These are phyloP conservation scores for Dolomedes plantarius DNA, from an alignment of 2,888 invertebrate species.

Conservation along the genomic window DNA sequence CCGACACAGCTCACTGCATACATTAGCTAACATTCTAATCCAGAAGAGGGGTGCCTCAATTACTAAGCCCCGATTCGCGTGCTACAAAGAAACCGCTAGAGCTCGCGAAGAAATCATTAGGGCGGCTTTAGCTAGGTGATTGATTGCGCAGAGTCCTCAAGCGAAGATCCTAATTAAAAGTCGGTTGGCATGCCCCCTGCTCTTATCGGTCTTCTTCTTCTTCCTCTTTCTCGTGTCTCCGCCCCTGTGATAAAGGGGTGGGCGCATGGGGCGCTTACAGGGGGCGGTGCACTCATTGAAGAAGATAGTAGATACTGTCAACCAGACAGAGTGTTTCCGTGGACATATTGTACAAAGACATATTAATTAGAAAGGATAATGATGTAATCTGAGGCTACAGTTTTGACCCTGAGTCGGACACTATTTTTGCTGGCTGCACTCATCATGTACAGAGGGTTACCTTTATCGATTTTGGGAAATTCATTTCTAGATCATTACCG, in stretches of 20 bases:
- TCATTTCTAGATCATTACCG: too few species aligned
- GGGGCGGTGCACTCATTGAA: slow-evolving; percentile 8
- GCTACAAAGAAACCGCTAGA: slow-evolving; percentile 10
- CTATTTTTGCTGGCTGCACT: too few species aligned
- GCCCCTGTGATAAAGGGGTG: slow-evolving; percentile 38
- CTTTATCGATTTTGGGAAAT: too few species aligned
- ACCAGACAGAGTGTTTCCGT: background rate
- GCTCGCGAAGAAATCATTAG: slow-evolving; percentile 54
- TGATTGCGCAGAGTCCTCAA: slow-evolving; percentile 49
- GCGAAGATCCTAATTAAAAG: slow-evolving; percentile 71
- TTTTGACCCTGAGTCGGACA: too few species aligned
- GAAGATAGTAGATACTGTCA: background rate
- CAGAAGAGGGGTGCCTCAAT: background rate
- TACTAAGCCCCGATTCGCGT: slow-evolving; percentile 13
- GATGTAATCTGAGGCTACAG: too few species aligned
- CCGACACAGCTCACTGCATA: slow-evolving; percentile 16
- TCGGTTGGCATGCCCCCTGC: slow-evolving; percentile 55
- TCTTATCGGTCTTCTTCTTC: slow-evolving; percentile 39
- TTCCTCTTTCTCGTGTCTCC: slow-evolving; percentile 40
- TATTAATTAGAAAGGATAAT: too few species aligned
- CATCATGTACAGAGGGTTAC: too few species aligned
- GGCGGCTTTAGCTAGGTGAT: slow-evolving; percentile 54
- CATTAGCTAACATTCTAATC: slow-evolving; percentile 16
- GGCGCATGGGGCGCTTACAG: background rate
- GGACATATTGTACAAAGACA: too few species aligned